Percentiles rank a stretch among this genome's conserved stretches.
These are phyloP conservation scores for Nipponia nippon DNA, from an alignment of 2,113 vertebrate genomes.

Conservation along the genomic window DNA sequence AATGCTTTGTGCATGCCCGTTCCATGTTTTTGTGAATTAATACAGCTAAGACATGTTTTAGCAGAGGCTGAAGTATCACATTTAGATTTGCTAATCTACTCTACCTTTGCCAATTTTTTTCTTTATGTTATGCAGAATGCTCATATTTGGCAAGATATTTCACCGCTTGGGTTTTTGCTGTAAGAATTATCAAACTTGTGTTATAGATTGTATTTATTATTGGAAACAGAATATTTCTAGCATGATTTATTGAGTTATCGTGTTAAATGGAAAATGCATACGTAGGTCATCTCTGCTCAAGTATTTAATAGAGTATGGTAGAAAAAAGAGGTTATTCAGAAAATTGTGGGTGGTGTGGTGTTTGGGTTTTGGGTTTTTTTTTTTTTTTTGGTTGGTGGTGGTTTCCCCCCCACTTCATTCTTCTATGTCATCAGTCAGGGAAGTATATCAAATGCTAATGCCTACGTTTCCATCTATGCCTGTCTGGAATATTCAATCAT, in stretches of 20 bases:
- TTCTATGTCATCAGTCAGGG: background rate
- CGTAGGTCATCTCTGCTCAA: background rate
- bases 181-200: conserved; percentile 4
- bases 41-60: conserved; percentile 21
- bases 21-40: background rate
- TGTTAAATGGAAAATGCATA: background rate
- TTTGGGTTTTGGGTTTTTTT: background rate
- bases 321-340: background rate
- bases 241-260: background rate
- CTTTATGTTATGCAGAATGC: background rate
- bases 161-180: conserved; percentile 28
- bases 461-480: background rate
- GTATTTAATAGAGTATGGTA: background rate
- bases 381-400: background rate
- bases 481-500: conserved; percentile 1
- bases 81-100: conserved; percentile 23
- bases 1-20: background rate
- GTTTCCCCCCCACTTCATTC: background rate
- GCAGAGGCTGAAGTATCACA: conserved; percentile 33
- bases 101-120: conserved; percentile 38
- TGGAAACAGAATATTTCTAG: background rate
- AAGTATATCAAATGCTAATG: background rate
- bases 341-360: background rate
- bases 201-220: background rate
- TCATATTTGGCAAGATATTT: conserved; percentile 39